Percentiles rank a stretch among this genome's conserved stretches.
These are phyloP conservation scores for Agonopterix heracliana DNA, from an alignment of 2,888 invertebrate genomes.

Conservation along the genomic window DNA sequence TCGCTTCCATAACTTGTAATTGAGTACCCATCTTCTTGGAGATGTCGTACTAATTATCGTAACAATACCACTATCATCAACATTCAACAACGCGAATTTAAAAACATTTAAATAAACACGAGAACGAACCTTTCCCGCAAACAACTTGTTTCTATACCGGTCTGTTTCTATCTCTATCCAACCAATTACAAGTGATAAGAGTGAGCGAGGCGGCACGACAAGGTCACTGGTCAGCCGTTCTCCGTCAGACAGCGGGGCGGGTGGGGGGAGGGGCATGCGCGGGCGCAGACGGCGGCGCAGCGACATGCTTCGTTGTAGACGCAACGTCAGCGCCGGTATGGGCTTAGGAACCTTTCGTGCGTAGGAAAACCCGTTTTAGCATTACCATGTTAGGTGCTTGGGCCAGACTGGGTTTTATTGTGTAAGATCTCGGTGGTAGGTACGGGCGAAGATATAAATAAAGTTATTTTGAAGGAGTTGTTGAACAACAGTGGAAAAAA, in stretches of 20 bases:
- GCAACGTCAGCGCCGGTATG: slow-evolving; percentile 64
- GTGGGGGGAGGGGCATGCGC: slow-evolving; percentile 34
- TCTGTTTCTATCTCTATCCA: slow-evolving; percentile 39
- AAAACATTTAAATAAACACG: slow-evolving; percentile 58
- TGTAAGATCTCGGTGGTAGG: too few species aligned
- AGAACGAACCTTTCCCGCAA: slow-evolving; percentile 66
- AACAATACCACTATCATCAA: too few species aligned
- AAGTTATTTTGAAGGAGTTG: too few species aligned
- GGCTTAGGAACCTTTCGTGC: slow-evolving; percentile 58
- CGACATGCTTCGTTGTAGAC: slow-evolving; percentile 45
- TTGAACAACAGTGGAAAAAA: too few species aligned
- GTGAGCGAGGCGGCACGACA: slow-evolving; percentile 55
- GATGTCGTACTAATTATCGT: too few species aligned
- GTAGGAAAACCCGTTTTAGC: slow-evolving; percentile 60
- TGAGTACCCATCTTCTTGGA: too few species aligned
- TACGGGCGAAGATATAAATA: too few species aligned
- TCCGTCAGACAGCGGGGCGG: slow-evolving; percentile 64
- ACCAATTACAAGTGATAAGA: slow-evolving; percentile 27
- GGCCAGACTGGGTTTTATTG: too few species aligned
- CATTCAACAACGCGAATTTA: slow-evolving; percentile 44
- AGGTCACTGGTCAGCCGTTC: slow-evolving; percentile 72
- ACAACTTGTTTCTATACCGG: slow-evolving; percentile 58
- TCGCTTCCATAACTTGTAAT: too few species aligned
- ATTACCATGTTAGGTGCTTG: slow-evolving; percentile 15
- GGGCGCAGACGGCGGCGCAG: slow-evolving; percentile 65